phyloP scores from a whole-genome alignment of 2,797 vertebrate species.

The Galaxias olidus region DNA sequence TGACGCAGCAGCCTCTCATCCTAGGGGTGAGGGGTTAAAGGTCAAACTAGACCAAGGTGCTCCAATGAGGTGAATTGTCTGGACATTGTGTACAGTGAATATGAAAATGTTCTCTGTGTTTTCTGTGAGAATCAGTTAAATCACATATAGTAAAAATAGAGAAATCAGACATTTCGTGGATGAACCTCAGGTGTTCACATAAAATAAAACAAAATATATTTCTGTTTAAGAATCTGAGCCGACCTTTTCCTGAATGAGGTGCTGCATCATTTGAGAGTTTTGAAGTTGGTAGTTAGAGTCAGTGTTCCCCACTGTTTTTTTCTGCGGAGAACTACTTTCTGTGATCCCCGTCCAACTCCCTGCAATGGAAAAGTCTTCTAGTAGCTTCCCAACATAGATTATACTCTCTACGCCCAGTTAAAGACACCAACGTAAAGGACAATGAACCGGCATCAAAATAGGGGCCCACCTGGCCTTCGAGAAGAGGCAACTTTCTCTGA shows the following conservation, averaged over 20 bases:
- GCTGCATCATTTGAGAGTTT: not conserved
- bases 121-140: not conserved
- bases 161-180: not conserved
- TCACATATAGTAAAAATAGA: not conserved
- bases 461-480: not conserved
- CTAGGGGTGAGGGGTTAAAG: conserved; percentile 41
- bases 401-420: not conserved
- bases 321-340: not conserved
- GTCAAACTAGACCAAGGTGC: not conserved
- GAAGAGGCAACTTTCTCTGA: not conserved
- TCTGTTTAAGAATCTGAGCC: conserved; percentile 2
- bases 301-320: not conserved
- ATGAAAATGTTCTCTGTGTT: too few species aligned
- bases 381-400: not conserved
- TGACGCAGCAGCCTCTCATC: conserved; percentile 60
- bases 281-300: not conserved
- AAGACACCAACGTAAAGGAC: not conserved
- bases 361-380: conserved; percentile 15
- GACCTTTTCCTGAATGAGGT: conserved; percentile 59
- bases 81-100: too few species aligned
- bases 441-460: not conserved
- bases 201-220: not conserved
- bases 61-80: too few species aligned
- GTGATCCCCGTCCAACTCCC: conserved; percentile 32
- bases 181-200: not conserved